phyloP scores from a whole-genome alignment of 2,888 invertebrate genomes.

The Troides oblongomaculatus region DNA sequence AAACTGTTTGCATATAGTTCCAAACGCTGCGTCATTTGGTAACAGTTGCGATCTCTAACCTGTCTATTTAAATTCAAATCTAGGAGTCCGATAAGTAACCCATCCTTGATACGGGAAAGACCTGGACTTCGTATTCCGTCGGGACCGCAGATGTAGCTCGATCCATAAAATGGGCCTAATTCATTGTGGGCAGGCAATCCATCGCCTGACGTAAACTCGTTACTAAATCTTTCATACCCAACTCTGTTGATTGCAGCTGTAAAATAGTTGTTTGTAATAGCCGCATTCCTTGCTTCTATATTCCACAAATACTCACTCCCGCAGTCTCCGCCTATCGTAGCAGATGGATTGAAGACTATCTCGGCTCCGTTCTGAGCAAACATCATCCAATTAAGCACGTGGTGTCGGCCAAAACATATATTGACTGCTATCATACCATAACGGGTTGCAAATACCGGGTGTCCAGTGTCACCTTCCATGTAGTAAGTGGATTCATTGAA shows the following conservation, averaged over 20 bases:
- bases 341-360: too few relatives aligned
- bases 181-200: too few relatives aligned
- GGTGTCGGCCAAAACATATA: slow-evolving; percentile 98
- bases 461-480: slow-evolving; percentile 95
- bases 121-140: too few relatives aligned
- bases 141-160: too few relatives aligned
- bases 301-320: slow-evolving; percentile 97
- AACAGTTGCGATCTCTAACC: too few relatives aligned
- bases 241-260: slow-evolving; percentile 96
- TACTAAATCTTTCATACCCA: slow-evolving; percentile 90
- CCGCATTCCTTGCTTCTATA: slow-evolving; percentile 96
- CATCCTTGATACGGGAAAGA: too few relatives aligned
- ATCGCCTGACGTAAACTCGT: slow-evolving; percentile 45
- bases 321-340: slow-evolving; percentile 76
- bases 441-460: slow-evolving; percentile 93
- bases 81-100: too few relatives aligned
- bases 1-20: slow-evolving; percentile 92
- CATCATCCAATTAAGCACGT: slow-evolving; percentile 98
- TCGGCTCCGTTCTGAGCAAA: slow-evolving; percentile 80
- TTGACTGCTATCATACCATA: slow-evolving; percentile 95
- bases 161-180: too few relatives aligned
- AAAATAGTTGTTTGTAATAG: slow-evolving; percentile 96
- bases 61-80: too few relatives aligned
- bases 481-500: slow-evolving; percentile 99
- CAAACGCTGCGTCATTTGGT: slow-evolving; percentile 93